These are phyloP conservation scores for Stegostoma tigrinum DNA, from an alignment of 2,113 vertebrate genomes.

Conservation along the genomic window DNA sequence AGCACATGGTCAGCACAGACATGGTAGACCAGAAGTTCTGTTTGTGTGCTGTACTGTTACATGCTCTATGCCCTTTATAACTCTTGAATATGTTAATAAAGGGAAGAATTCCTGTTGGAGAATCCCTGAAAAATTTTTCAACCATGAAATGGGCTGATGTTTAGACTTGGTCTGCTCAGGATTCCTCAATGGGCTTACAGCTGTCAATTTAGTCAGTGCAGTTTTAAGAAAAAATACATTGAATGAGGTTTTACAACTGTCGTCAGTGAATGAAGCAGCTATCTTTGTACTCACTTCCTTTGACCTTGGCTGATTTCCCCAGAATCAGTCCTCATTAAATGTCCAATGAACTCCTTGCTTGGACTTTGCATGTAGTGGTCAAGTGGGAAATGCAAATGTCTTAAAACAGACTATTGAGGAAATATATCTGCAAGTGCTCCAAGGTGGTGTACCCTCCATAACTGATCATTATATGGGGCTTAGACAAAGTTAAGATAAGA, in stretches of 20 bases:
- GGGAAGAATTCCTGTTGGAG: background rate
- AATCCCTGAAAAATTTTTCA: background rate
- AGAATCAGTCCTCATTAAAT: background rate
- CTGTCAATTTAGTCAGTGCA: background rate
- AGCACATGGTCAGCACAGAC: too few species aligned
- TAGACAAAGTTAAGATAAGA: too few species aligned
- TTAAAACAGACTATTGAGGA: background rate
- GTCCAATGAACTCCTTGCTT: background rate
- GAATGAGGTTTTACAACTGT: background rate
- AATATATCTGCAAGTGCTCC: background rate
- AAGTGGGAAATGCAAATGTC: constrained; percentile 15
- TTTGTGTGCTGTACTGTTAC: too few species aligned
- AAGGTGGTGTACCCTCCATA: too few species aligned
- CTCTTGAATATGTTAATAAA: background rate
- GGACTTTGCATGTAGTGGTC: background rate
- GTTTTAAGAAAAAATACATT: background rate
- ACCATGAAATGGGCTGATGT: background rate
- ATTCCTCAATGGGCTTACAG: background rate
- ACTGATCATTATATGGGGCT: too few species aligned
- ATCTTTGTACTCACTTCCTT: background rate
- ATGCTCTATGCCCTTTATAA: too few species aligned
- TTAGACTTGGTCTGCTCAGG: background rate
- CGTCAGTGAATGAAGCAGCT: background rate
- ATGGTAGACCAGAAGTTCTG: too few species aligned
- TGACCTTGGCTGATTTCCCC: background rate